A percentile compares a stretch with the other conserved stretches of the same genome.
These are phyloP conservation scores for Rhincodon typus DNA, from an alignment of 2,797 vertebrate species.

Conservation along the genomic window DNA sequence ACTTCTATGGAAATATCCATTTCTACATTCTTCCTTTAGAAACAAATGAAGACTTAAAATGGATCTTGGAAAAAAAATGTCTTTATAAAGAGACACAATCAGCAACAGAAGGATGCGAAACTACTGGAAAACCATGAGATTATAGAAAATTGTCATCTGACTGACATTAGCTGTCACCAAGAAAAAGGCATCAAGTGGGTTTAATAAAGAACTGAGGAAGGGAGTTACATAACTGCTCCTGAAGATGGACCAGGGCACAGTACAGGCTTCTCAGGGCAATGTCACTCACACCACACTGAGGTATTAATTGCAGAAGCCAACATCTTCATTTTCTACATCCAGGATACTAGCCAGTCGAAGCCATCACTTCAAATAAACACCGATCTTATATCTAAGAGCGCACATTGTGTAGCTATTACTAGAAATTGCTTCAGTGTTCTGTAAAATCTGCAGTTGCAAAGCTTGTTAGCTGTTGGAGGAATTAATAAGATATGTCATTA, in stretches of 20 bases:
- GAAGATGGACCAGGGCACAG: constrained; percentile 2
- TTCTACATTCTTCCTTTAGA: not conserved
- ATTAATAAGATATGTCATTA: not conserved
- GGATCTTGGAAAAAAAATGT: not conserved
- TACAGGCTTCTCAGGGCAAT: not conserved
- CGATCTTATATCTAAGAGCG: not conserved
- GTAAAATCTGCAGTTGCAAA: not conserved
- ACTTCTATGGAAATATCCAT: not conserved
- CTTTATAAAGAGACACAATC: not conserved
- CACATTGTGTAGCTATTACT: not conserved
- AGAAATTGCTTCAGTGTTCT: not conserved
- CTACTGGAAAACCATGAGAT: not conserved
- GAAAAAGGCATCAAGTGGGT: not conserved
- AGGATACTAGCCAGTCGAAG: not conserved
- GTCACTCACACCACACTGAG: not conserved
- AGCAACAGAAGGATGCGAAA: not conserved
- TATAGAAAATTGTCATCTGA: not conserved
- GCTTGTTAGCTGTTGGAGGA: not conserved
- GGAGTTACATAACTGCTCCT: constrained; percentile 15
- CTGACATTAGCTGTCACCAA: constrained; percentile 11
- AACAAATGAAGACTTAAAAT: constrained; percentile 15
- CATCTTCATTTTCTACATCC: not conserved
- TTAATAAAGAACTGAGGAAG: constrained; percentile 26
- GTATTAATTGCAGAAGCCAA: constrained; percentile 25
- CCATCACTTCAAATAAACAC: not conserved